Evolutionary conservation across 2,797 vertebrate genomes (phyloP).

Genomic region (Acanthurus tractus): DNA sequence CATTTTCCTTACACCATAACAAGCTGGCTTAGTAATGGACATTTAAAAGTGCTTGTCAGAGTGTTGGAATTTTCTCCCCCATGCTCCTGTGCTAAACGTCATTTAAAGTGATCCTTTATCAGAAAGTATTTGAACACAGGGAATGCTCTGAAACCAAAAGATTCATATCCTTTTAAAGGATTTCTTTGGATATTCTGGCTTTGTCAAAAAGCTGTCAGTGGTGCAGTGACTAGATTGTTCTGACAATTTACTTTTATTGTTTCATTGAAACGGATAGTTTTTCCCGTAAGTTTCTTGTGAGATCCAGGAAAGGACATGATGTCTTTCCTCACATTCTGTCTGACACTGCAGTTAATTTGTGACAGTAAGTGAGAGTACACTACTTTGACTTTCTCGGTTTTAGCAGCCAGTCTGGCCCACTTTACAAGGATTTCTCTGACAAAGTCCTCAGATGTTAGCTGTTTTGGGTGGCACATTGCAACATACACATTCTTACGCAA

Average conservation of each 20-base stretch:
- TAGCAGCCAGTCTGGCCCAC: constrained; percentile 27
- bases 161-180: constrained; percentile 5
- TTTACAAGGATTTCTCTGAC: constrained; percentile 12
- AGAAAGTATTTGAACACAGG: constrained; percentile 17
- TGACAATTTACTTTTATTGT: background rate
- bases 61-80: constrained; percentile 32
- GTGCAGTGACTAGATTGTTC: background rate
- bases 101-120: constrained; percentile 32
- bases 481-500: background rate
- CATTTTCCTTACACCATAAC: constrained; percentile 3
- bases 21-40: constrained; percentile 7
- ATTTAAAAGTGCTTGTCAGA: background rate
- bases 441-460: constrained; percentile 15
- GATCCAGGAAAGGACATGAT: constrained; percentile 15
- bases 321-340: constrained; percentile 33
- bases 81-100: constrained; percentile 35
- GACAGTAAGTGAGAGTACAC: constrained; percentile 19
- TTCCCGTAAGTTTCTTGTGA: background rate
- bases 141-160: constrained; percentile 45
- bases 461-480: constrained; percentile 4
- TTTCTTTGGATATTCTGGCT: constrained; percentile 18
- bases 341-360: constrained; percentile 18
- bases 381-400: constrained; percentile 37
- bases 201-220: background rate
- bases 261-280: constrained; percentile 13